Evolutionary conservation across 2,888 invertebrate genomes (phyloP).

Genomic region (Platynereis dumerilii): DNA sequence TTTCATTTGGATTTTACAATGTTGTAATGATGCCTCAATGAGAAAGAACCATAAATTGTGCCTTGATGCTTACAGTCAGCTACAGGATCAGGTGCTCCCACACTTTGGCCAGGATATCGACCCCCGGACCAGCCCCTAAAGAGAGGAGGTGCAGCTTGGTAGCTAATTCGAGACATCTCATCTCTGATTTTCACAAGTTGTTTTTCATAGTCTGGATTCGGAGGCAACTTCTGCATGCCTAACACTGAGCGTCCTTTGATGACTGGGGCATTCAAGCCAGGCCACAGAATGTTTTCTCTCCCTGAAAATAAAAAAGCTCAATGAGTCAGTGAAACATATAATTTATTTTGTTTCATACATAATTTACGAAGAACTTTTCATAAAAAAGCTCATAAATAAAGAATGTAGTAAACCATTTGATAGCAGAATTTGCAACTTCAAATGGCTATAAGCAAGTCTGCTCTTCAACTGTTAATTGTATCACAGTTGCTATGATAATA

Average conservation of each 20-base stretch:
- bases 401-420: too few relatives aligned
- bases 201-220: constrained; percentile 75
- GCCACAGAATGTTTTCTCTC: constrained; percentile 72
- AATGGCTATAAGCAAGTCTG: too few relatives aligned
- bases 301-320: constrained; percentile 36
- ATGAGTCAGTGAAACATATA: too few relatives aligned
- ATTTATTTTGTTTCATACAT: too few relatives aligned
- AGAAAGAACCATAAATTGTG: too few relatives aligned
- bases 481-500: too few relatives aligned
- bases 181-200: constrained; percentile 78
- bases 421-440: too few relatives aligned
- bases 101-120: constrained; percentile 83
- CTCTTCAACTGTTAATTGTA: too few relatives aligned
- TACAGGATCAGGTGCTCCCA: constrained; percentile 89
- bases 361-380: too few relatives aligned
- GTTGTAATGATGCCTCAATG: too few relatives aligned
- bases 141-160: constrained; percentile 76
- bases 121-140: constrained; percentile 92
- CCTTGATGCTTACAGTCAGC: constrained; percentile 83
- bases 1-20: too few relatives aligned
- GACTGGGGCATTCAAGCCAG: constrained; percentile 86
- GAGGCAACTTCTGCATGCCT: constrained; percentile 72
- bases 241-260: constrained; percentile 74
- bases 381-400: too few relatives aligned
- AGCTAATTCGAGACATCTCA: constrained; percentile 68